Percentiles rank a stretch among this genome's conserved stretches.
phyloP scores from a whole-genome alignment of 64 coral and sea anemone species.

The Hydrozoanthus tunicans region DNA sequence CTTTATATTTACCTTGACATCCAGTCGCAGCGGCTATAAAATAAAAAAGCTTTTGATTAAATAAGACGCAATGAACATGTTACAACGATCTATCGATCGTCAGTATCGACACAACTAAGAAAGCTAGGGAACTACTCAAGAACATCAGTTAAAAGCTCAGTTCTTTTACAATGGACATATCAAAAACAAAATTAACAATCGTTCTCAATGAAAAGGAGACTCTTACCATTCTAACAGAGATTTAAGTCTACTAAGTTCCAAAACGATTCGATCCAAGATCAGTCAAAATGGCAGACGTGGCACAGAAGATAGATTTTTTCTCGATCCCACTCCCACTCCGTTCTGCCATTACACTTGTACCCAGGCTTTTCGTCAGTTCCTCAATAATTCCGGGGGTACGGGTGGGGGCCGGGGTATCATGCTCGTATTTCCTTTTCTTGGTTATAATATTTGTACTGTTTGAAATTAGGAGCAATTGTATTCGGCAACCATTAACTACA shows the following conservation, averaged over 20 bases:
- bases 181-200: neutral
- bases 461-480: no score
- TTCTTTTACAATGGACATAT: neutral
- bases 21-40: conserved; percentile 73
- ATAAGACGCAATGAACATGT: neutral
- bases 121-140: no score
- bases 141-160: no score
- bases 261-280: neutral
- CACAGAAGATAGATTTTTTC: conserved; percentile 9
- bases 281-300: conserved; percentile 86
- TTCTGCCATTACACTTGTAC: no score
- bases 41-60: conserved; percentile 1
- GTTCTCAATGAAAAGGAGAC: neutral
- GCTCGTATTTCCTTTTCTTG: no score
- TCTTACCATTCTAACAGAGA: conserved; percentile 35
- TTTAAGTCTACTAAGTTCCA: neutral
- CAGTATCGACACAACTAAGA: no score
- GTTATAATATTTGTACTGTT: no score
- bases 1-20: conserved; percentile 69
- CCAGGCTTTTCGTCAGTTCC: no score
- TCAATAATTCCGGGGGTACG: no score
- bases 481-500: no score
- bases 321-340: conserved; percentile 11
- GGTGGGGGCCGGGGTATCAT: no score
- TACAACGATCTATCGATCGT: neutral